Base-by-base conservation (phyloP, 2,113 vertebrate species). In the Gobio gobio region DNA sequence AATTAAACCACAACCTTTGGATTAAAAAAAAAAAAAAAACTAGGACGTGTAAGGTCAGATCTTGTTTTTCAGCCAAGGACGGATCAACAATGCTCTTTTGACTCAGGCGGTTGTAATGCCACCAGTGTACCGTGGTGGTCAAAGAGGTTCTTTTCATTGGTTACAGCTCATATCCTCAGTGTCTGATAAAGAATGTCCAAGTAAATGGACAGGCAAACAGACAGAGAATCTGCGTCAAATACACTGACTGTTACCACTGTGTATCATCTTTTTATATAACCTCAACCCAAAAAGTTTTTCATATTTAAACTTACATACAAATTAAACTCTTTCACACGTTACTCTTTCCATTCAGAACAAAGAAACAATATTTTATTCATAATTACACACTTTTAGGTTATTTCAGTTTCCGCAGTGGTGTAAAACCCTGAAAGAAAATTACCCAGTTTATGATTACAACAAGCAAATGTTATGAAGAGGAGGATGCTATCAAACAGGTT, bases 81-180 rank as follows among this genome's bases (percentile, higher is more conserved):
- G 29, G 43, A 78, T 63, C 49, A 79, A 83, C 26, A 54, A 36
- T 43, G 83, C 14, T 75, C 20, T 33, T 49, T 33, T 49, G 54
- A 75, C 33, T 59, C 33, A 43, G 36, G 70, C 68, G 47, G 58
- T 45, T 74, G 68, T 83, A 8, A 33, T 9, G 51, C 72, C 14
- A 74, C 6, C 13, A 33, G 59, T 47, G 78, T 68, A 24, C 40
- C 45, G 16, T 7, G 18, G 61, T 24, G 43, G 29, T 58, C 64
- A 66, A 58, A 70, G 56, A 63, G 18, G 13, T 40, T 61, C 54
- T 72, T 40, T 81, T 82, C 56, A 61, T 33, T 51, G 29, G 10
- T 22, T 13, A 47, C 45, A 75, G 33, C 78, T 75, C 72, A 49
- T 47, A 49, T 75, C 43, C 72, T 49, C 45, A 10, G 10, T 66